Evolutionary conservation across 2,113 vertebrate species (phyloP).

Genomic region (Marmota flaviventris): DNA sequence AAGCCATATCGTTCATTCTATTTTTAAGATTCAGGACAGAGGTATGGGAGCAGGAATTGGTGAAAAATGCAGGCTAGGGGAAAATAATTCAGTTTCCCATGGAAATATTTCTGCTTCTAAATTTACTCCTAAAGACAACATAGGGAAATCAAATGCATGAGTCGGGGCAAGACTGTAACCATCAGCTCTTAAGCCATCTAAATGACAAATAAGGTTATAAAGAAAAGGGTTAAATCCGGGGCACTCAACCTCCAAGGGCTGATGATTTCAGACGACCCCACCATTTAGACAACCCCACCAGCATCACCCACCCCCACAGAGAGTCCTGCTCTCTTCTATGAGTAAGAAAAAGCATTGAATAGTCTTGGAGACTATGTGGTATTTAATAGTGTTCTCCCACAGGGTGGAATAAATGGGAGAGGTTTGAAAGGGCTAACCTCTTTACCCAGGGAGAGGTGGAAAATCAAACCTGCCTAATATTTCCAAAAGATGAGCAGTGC

Average conservation of each 20-base stretch:
- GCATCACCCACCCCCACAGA: fast-evolving
- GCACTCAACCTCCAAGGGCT: not conserved
- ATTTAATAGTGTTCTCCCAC: not conserved
- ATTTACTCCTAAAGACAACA: slow-evolving; percentile 50
- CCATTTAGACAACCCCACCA: not conserved
- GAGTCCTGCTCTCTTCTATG: not conserved
- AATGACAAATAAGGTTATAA: slow-evolving; percentile 29
- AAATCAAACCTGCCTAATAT: not conserved
- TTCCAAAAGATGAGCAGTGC: not conserved
- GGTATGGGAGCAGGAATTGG: slow-evolving; percentile 55
- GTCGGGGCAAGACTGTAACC: slow-evolving; percentile 51
- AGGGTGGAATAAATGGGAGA: not conserved
- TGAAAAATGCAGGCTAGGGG: slow-evolving; percentile 54
- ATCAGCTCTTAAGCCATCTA: slow-evolving; percentile 29
- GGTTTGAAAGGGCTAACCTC: not conserved
- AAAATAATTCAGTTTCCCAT: slow-evolving; percentile 56
- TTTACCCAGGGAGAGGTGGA: not conserved
- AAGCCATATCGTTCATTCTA: slow-evolving; percentile 79
- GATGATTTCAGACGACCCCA: not conserved
- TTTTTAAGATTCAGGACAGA: slow-evolving; percentile 79
- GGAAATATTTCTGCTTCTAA: not conserved
- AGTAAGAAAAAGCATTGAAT: no score
- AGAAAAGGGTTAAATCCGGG: slow-evolving; percentile 12
- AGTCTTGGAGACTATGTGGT: not conserved
- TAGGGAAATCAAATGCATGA: slow-evolving; percentile 48